Base-by-base conservation (phyloP, 1,140 invertebrate genomes). In the Mamestra configurata region DNA sequence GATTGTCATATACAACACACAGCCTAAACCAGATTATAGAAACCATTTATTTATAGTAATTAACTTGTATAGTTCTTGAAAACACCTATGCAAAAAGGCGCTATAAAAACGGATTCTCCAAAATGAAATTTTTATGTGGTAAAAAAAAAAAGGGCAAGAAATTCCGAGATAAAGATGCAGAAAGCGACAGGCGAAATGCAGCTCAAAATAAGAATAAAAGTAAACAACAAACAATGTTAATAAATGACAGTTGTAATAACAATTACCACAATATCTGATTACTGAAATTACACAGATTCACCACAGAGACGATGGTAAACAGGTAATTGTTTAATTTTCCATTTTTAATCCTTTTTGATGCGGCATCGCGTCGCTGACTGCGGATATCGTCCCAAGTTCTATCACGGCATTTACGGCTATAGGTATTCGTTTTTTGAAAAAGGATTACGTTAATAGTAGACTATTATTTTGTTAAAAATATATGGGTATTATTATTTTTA, bases 221-320 rank as follows among this genome's bases (percentile, higher is more conserved):
- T 71, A 71, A 53, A 71, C 18, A 66, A 66, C 46, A 51, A 71
- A 53, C 68, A 71, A 71, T 18, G 15, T 53, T 53, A 71, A 31
- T 51, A 71, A 71, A 71, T 53, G 27, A 71, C 43, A 24, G 40
- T 27, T 27, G 66, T 70, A 24, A 46, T 70, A n/a, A 70, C 40
- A 31, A 71, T 53, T 53, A 71, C 68, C 37, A 43, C 37, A 51
- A 53, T 71, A 53, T 51, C 49, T 71, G 46, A 35, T 71, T 71
- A 20, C 46, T 35, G 46, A 71, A 71, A 71, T 71, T 71, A 71
- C 68, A 71, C 24, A 53, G 24, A 35, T 53, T 35, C 66, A 35
- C 66, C 49, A 11, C 27, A 27, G 18, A 51, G 46, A 66, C 27
- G 40, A 53, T 46, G 51, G 68, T 66, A 10, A 8, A 35, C 68